phyloP scores from a whole-genome alignment of 2,888 invertebrate genomes.

The Rhorus exstirpatorius region DNA sequence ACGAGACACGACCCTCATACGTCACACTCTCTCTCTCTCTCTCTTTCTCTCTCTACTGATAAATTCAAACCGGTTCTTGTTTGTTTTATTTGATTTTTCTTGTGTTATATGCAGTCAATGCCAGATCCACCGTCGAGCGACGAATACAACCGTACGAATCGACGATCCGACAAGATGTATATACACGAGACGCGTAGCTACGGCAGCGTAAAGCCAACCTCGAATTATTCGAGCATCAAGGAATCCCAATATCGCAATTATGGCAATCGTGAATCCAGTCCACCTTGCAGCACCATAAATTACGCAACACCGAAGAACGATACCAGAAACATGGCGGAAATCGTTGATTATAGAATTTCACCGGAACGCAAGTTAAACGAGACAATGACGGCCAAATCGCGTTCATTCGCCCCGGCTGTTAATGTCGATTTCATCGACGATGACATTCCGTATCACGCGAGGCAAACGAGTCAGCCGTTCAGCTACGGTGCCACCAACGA shows the following conservation, averaged over 20 bases:
- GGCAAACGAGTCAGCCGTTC: slow-evolving; percentile 95
- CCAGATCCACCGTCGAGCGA: slow-evolving; percentile 83
- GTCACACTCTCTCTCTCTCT: slow-evolving; percentile 57
- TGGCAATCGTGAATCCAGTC: slow-evolving; percentile 80
- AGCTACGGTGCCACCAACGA: slow-evolving; percentile 92
- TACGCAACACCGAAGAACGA: slow-evolving; percentile 82
- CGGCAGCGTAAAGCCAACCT: slow-evolving; percentile 77
- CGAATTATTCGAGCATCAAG: slow-evolving; percentile 83
- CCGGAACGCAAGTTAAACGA: slow-evolving; percentile 77
- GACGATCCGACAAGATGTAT: slow-evolving; percentile 81
- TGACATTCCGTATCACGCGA: slow-evolving; percentile 96
- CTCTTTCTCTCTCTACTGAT: too few relatives aligned
- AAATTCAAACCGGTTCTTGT: neutral
- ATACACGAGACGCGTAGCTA: slow-evolving; percentile 80
- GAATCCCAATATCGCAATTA: slow-evolving; percentile 83
- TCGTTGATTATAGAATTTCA: slow-evolving; percentile 79
- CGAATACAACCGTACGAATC: slow-evolving; percentile 78
- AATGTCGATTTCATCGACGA: slow-evolving; percentile 88
- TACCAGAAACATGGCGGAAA: slow-evolving; percentile 73
- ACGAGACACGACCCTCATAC: too few relatives aligned
- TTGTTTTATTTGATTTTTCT: neutral
- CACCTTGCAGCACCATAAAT: slow-evolving; percentile 81
- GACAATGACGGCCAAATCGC: slow-evolving; percentile 67
- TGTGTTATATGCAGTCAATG: slow-evolving; percentile 82
- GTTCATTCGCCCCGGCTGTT: slow-evolving; percentile 82